These are phyloP conservation scores for Scelioninae gen. 2 DNA, from an alignment of 2,888 invertebrate genomes.

Conservation along the genomic window DNA sequence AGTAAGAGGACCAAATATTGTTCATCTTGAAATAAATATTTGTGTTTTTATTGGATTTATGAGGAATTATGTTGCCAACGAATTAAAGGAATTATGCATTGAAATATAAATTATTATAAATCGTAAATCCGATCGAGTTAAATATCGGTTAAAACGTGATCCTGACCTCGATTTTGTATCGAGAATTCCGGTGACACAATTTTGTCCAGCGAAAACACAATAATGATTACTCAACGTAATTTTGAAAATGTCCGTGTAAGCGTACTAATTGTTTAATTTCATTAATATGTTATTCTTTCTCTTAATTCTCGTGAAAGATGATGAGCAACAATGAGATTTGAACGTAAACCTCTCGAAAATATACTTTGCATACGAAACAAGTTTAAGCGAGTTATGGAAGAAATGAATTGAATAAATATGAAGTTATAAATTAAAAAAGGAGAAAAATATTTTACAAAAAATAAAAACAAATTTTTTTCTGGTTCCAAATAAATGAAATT, in stretches of 20 bases:
- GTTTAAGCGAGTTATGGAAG: no score
- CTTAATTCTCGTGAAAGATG: slow-evolving; percentile 10
- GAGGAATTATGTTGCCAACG: not conserved
- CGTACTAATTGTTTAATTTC: slow-evolving; percentile 41
- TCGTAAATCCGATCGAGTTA: slow-evolving; percentile 10
- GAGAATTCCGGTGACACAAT: slow-evolving; percentile 55
- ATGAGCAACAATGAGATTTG: no score
- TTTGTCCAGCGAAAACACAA: slow-evolving; percentile 34
- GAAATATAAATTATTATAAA: slow-evolving; percentile 15
- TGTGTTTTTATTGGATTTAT: no score
- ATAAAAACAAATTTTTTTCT: no score
- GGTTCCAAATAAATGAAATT: no score
- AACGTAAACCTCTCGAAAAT: no score
- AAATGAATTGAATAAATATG: no score
- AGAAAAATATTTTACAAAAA: no score
- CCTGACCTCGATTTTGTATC: slow-evolving; percentile 49
- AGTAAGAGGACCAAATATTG: no score
- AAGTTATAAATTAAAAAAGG: no score
- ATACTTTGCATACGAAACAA: no score
- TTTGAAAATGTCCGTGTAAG: slow-evolving; percentile 55
- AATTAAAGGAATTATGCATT: not conserved
- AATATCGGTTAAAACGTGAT: slow-evolving; percentile 32
- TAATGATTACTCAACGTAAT: slow-evolving; percentile 49
- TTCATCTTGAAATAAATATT: no score
- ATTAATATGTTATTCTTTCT: slow-evolving; percentile 18